Evolutionary conservation across 2,888 invertebrate species (phyloP).

Genomic region (Meandrusa payeni): DNA sequence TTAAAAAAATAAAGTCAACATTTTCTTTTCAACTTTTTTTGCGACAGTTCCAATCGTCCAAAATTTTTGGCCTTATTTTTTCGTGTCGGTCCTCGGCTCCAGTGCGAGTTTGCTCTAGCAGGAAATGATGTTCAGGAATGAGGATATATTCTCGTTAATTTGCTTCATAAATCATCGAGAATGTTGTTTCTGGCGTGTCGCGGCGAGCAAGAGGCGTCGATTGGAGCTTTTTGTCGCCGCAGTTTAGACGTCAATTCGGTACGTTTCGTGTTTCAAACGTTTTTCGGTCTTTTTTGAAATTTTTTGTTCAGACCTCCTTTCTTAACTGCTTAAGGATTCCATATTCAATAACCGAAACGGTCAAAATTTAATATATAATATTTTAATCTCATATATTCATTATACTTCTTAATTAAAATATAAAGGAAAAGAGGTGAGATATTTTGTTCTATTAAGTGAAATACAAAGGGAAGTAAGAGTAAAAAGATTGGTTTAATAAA

Average conservation of each 20-base stretch:
- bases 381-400: no score
- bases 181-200: constrained; percentile 64
- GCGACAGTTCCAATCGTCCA: constrained; percentile 10
- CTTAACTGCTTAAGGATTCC: not conserved
- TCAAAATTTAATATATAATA: no score
- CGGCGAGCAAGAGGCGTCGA: constrained; percentile 44
- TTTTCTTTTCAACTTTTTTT: no score
- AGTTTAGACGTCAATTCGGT: constrained; percentile 43
- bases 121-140: constrained; percentile 78
- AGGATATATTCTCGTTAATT: constrained; percentile 80
- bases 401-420: no score
- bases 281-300: constrained; percentile 43
- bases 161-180: constrained; percentile 79
- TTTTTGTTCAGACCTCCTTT: constrained; percentile 8
- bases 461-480: no score
- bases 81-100: constrained; percentile 53
- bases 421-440: no score
- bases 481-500: no score
- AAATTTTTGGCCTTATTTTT: constrained; percentile 60
- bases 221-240: constrained; percentile 61
- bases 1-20: not conserved
- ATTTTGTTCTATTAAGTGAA: no score
- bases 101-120: constrained; percentile 70
- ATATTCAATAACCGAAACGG: no score
- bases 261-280: constrained; percentile 55